These are phyloP conservation scores for Parus major DNA, from an alignment of 2,113 vertebrate species.

Conservation along the genomic window DNA sequence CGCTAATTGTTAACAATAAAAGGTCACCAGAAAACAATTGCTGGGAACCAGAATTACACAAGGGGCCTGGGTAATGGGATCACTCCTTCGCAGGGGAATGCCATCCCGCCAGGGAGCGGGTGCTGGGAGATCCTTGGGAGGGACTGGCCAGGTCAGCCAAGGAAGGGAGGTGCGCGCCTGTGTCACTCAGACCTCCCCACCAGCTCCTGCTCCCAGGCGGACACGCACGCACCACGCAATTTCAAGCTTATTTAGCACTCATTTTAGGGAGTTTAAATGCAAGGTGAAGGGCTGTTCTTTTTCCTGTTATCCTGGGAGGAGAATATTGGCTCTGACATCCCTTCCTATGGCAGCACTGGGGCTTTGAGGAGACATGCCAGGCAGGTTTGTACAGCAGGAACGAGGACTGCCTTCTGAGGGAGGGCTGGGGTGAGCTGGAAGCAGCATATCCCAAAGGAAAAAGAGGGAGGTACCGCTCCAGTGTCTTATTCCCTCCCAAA, in stretches of 20 bases:
- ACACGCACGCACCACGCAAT: fast-evolving
- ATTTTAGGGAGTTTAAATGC: neutral
- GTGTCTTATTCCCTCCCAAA: neutral
- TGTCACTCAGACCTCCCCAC: neutral
- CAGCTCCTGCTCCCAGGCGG: neutral
- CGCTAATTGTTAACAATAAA: slow-evolving; percentile 64
- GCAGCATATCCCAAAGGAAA: neutral
- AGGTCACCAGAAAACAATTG: slow-evolving; percentile 70
- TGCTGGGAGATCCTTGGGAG: neutral
- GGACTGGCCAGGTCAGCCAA: neutral
- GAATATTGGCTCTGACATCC: neutral
- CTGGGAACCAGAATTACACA: slow-evolving; percentile 62
- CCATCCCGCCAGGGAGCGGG: neutral
- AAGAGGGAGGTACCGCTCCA: neutral
- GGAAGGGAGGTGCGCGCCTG: neutral
- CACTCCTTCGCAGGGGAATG: slow-evolving; percentile 10
- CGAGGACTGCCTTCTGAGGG: neutral
- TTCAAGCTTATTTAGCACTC: neutral
- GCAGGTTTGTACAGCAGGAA: neutral
- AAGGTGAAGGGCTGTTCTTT: neutral
- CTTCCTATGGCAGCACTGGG: neutral
- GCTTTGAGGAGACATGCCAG: neutral
- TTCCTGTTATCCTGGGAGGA: neutral
- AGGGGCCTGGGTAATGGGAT: slow-evolving; percentile 16
- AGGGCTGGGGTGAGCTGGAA: neutral